A percentile compares a stretch with the other conserved stretches of the same genome.
Conservation (phyloP, 30 jellyfish, hydroid and myxozoan genomes). For the Aurelia aurita region DNA sequence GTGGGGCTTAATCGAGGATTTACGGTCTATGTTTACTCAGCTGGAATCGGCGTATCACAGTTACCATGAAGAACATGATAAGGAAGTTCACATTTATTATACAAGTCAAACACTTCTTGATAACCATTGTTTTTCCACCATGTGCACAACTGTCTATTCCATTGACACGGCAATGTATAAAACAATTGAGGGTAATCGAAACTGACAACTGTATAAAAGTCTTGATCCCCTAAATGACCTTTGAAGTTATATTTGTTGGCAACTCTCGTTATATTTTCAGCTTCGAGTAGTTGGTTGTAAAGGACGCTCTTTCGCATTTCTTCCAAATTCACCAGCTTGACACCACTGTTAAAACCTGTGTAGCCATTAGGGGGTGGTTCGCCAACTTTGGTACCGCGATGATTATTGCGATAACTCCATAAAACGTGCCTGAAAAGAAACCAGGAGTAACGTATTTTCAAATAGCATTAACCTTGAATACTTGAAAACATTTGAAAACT, state of each 20-base stretch:
- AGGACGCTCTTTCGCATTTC: conserved; percentile 74
- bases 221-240: conserved; percentile 98
- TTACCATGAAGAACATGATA: conserved; percentile 84
- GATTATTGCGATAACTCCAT: conserved; percentile 60
- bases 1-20: too few relatives aligned
- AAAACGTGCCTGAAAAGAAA: conserved; percentile 62
- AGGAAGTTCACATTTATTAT: conserved; percentile 79
- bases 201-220: conserved; percentile 76
- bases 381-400: conserved; percentile 81
- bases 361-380: conserved; percentile 90
- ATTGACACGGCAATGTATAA: conserved; percentile 89
- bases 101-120: conserved; percentile 73
- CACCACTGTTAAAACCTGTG: conserved; percentile 95
- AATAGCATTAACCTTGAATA: not conserved
- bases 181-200: conserved; percentile 77
- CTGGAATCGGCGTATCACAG: conserved; percentile 87
- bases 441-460: not conserved
- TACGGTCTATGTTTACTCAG: not conserved
- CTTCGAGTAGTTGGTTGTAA: conserved; percentile 65
- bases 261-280: conserved; percentile 32
- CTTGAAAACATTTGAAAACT: too few relatives aligned
- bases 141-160: conserved; percentile 96
- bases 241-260: conserved; percentile 78
- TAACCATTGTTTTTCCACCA: conserved; percentile 94
- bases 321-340: conserved; percentile 74